Percentiles rank a stretch among this genome's conserved stretches.
Conservation (phyloP, 2,113 vertebrate genomes). For the Notechis scutatus region DNA sequence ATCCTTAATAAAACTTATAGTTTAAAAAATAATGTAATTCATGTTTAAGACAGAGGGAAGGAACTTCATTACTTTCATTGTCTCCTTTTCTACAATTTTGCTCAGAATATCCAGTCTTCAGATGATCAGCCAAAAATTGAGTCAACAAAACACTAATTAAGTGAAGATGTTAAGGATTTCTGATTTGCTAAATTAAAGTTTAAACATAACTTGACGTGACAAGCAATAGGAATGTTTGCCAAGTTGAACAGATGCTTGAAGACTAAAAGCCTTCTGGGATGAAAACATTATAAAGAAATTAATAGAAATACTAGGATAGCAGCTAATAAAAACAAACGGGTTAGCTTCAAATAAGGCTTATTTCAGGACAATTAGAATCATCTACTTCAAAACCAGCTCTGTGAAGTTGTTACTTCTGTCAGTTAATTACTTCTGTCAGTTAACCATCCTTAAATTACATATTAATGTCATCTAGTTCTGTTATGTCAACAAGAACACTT, state of each 20-base stretch:
- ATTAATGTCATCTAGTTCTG: background rate
- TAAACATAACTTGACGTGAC: background rate
- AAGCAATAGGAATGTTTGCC: background rate
- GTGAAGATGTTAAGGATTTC: constrained; percentile 23
- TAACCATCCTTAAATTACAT: background rate
- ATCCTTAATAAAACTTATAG: background rate
- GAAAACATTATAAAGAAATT: constrained; percentile 2
- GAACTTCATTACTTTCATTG: background rate
- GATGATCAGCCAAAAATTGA: constrained; percentile 6
- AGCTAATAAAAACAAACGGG: background rate
- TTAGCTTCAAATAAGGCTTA: background rate
- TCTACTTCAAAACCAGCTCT: background rate
- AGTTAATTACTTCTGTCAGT: background rate
- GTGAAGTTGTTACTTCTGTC: background rate
- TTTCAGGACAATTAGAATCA: background rate
- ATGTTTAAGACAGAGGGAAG: background rate
- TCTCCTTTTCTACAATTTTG: background rate
- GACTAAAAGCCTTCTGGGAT: background rate
- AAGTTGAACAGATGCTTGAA: constrained; percentile 29
- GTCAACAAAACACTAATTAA: constrained; percentile 5
- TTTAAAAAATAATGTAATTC: background rate
- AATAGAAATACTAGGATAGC: background rate
- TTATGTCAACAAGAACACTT: background rate
- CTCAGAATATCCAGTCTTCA: constrained; percentile 13
- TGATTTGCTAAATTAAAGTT: constrained; percentile 22